Conservation (phyloP, 2,797 vertebrate species). For the Hyperoplus immaculatus region DNA sequence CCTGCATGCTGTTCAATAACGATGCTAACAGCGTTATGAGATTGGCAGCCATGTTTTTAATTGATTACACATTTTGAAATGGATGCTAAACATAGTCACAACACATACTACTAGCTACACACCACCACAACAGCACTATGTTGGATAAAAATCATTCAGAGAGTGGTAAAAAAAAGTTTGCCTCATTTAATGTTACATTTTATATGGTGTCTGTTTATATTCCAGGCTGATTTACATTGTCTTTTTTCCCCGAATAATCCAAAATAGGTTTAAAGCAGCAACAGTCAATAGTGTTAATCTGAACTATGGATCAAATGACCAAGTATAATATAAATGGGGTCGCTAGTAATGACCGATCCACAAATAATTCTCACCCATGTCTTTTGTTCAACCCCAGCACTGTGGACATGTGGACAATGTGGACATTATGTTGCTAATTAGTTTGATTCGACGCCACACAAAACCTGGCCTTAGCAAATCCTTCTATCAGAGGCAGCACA, state of each 20-base stretch:
- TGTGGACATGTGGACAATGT: too few relatives aligned
- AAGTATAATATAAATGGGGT: not conserved
- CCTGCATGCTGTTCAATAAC: conserved; percentile 5
- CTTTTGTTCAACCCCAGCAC: not conserved
- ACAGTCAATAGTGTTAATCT: not conserved
- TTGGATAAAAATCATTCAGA: not conserved
- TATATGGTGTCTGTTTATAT: not conserved
- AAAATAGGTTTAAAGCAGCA: not conserved
- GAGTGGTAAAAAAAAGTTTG: not conserved
- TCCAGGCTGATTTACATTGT: not conserved
- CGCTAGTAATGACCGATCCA: not conserved
- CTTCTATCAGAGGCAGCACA: too few relatives aligned
- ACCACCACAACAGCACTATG: not conserved
- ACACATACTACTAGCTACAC: not conserved
- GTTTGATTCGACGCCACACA: too few relatives aligned
- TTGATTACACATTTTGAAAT: not conserved
- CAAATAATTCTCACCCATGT: not conserved
- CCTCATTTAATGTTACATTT: not conserved
- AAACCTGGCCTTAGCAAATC: too few relatives aligned
- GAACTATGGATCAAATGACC: not conserved
- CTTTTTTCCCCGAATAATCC: not conserved
- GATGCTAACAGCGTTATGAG: not conserved
- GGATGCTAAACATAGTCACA: not conserved
- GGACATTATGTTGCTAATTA: too few relatives aligned
- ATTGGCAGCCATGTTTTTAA: conserved; percentile 5